These are phyloP conservation scores for Phalacrocorax aristotelis DNA, from an alignment of 2,113 vertebrate species.

Conservation along the genomic window DNA sequence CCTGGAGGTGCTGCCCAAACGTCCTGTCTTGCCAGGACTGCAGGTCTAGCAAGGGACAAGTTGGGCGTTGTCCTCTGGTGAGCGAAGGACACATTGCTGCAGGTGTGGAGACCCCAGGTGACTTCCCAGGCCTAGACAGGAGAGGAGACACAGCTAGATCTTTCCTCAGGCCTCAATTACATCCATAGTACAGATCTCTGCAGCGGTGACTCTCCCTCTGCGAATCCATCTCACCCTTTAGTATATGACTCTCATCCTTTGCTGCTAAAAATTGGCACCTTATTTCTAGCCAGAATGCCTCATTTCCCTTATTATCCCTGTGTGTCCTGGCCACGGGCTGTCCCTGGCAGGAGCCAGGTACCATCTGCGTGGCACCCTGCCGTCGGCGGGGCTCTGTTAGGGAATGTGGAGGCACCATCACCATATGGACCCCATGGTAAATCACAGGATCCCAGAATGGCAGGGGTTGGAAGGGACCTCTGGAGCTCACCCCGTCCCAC, in stretches of 20 bases:
- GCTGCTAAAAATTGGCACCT: constrained; percentile 21
- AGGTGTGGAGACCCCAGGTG: background rate
- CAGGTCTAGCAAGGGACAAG: background rate
- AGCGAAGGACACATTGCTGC: background rate
- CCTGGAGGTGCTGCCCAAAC: background rate
- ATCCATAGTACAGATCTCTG: rapidly evolving
- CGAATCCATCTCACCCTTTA: background rate
- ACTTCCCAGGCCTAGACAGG: background rate
- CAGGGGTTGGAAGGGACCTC: too few relatives aligned
- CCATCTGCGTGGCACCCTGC: constrained; percentile 8
- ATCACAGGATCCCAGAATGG: too few relatives aligned
- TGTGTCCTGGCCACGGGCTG: constrained; percentile 36
- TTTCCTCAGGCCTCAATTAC: background rate
- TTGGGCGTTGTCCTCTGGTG: background rate
- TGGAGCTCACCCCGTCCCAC: too few relatives aligned
- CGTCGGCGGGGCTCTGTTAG: rapidly evolving
- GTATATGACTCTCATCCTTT: background rate
- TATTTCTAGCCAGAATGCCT: constrained; percentile 30
- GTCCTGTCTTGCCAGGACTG: background rate
- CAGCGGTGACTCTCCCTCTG: background rate
- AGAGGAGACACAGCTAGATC: rapidly evolving
- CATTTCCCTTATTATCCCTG: constrained; percentile 33
- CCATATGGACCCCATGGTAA: background rate
- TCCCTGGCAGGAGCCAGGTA: background rate
- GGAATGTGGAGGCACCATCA: background rate